Conservation (phyloP, 35 echinoderm and acorn worm species). For the Amphiura filiformis region DNA sequence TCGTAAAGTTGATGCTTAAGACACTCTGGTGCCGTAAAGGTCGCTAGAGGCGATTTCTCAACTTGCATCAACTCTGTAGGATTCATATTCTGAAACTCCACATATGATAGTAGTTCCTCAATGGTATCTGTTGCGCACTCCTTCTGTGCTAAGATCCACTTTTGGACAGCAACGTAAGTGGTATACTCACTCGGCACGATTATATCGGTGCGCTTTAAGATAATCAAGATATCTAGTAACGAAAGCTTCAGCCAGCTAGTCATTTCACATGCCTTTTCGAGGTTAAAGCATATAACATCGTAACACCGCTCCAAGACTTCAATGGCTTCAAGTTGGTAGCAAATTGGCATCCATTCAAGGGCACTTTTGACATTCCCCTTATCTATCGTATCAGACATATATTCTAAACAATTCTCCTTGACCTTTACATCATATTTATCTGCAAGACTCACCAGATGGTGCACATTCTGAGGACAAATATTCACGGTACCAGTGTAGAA, state of each 20-base stretch:
- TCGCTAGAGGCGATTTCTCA: background rate
- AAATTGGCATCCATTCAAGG: background rate
- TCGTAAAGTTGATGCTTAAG: background rate
- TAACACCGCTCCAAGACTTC: background rate
- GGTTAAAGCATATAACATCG: background rate
- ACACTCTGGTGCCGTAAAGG: background rate
- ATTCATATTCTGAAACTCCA: background rate
- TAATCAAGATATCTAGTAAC: background rate
- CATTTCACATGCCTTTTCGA: background rate
- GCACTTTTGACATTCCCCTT: background rate
- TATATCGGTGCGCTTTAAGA: background rate
- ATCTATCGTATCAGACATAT: background rate
- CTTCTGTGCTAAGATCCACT: background rate
- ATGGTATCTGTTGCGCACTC: background rate
- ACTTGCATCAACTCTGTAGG: background rate
- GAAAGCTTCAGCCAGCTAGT: background rate
- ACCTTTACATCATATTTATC: background rate
- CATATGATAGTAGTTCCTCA: background rate
- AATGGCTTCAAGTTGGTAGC: background rate
- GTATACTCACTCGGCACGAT: background rate
- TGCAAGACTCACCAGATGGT: background rate
- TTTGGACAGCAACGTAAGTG: background rate
- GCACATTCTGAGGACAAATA: background rate
- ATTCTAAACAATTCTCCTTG: background rate
- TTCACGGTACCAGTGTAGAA: constrained; percentile 4